Evolutionary conservation across 1,140 invertebrate genomes (phyloP).

Genomic region (Drosophila rhopaloa): DNA sequence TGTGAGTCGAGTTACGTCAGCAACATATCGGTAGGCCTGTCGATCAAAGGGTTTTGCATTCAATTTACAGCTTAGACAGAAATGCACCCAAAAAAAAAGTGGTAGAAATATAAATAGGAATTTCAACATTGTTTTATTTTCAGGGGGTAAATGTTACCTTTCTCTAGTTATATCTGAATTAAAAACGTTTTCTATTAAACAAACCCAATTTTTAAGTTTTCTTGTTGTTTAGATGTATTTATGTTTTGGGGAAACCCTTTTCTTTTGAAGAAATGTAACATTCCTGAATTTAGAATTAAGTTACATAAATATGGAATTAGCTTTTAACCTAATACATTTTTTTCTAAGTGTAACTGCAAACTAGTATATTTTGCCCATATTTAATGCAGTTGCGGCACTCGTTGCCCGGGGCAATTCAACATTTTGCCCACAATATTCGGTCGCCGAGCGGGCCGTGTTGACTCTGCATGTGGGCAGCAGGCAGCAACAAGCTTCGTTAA

Average conservation of each 20-base stretch:
- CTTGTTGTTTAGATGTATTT: too few relatives aligned
- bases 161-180: too few relatives aligned
- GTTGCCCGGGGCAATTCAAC: slow-evolving; percentile 38
- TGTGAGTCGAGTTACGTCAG: slow-evolving; percentile 46
- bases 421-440: slow-evolving; percentile 40
- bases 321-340: background rate
- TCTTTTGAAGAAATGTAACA: too few relatives aligned
- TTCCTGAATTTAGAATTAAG: too few relatives aligned
- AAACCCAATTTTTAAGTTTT: too few relatives aligned
- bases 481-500: slow-evolving; percentile 75
- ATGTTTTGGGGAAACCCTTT: too few relatives aligned
- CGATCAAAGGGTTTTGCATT: slow-evolving; percentile 54
- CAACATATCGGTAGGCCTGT: slow-evolving; percentile 33
- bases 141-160: too few relatives aligned
- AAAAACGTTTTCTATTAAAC: too few relatives aligned
- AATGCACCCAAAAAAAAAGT: background rate
- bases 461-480: slow-evolving; percentile 40
- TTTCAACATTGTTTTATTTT: too few relatives aligned
- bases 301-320: too few relatives aligned
- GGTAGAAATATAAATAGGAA: too few relatives aligned
- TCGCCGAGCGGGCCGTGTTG: slow-evolving; percentile 41
- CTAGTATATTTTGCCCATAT: slow-evolving; percentile 38
- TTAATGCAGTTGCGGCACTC: slow-evolving; percentile 33
- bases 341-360: background rate
- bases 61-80: slow-evolving; percentile 47